Percentiles rank a stretch among this genome's conserved stretches.
phyloP scores from a whole-genome alignment of 2,797 vertebrate genomes.

The Luscinia megarhynchos region DNA sequence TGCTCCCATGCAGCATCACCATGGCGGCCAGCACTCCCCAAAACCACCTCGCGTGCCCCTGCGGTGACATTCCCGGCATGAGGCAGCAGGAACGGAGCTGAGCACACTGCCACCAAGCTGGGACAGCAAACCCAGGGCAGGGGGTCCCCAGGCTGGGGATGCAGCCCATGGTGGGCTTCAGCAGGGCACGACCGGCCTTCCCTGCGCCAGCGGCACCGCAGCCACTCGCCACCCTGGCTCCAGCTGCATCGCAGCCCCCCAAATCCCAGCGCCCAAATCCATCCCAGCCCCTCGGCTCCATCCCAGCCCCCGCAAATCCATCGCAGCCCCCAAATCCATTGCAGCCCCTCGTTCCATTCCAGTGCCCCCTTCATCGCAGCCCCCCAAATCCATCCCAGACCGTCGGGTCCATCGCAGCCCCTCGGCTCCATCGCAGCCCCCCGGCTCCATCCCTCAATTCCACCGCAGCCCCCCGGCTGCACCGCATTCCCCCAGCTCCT shows the following conservation, averaged over 20 bases:
- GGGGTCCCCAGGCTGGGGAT: fast-evolving
- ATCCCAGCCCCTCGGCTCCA: neutral
- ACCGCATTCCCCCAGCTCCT: no score
- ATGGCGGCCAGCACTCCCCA: no score
- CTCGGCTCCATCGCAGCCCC: no score
- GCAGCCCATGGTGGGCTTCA: neutral
- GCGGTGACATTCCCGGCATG: fast-evolving
- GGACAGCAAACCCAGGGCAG: neutral
- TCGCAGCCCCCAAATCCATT: fast-evolving
- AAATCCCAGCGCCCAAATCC: no score
- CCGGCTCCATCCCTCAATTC: no score
- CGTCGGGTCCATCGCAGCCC: no score
- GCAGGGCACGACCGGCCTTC: fast-evolving
- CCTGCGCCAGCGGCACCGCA: no score
- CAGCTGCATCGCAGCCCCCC: neutral
- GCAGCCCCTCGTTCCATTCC: no score
- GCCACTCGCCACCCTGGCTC: neutral
- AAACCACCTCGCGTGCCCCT: neutral
- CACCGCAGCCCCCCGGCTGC: no score
- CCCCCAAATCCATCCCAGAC: no score
- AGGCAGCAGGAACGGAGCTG: neutral
- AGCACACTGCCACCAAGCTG: neutral
- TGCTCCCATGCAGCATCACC: neutral
- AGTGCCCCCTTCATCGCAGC: no score
- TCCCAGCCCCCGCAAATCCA: fast-evolving